Conservation (phyloP, 2,113 vertebrate species). For the Crotalus tigris region DNA sequence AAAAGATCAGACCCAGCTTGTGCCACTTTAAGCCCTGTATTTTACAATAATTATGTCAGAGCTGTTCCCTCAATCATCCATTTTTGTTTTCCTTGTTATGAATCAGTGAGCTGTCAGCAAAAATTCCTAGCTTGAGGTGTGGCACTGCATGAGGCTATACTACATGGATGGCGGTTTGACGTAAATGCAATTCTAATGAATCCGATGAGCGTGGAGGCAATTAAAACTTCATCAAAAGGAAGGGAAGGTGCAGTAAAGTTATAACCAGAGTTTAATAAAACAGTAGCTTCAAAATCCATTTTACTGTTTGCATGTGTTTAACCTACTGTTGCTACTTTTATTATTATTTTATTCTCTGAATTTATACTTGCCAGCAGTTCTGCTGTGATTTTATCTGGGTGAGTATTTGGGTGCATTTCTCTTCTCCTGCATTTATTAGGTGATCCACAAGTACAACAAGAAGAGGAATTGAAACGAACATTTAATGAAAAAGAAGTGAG, state of each 20-base stretch:
- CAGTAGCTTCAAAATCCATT: not conserved
- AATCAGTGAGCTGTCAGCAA: not conserved
- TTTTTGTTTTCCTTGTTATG: slow-evolving; percentile 1
- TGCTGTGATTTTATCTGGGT: not conserved
- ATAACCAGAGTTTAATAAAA: not conserved
- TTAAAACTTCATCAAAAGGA: not conserved
- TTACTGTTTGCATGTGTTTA: not conserved
- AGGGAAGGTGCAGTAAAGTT: not conserved
- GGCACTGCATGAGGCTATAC: not conserved
- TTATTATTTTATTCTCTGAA: not conserved
- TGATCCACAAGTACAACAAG: not conserved
- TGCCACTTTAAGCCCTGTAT: not conserved
- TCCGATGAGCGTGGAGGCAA: not conserved
- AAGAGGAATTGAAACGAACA: not conserved
- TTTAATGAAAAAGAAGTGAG: not conserved
- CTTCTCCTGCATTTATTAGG: not conserved
- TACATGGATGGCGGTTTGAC: not conserved
- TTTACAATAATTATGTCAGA: not conserved
- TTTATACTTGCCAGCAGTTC: not conserved
- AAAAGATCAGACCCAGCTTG: not conserved
- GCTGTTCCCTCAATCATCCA: not conserved
- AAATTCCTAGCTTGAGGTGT: not conserved
- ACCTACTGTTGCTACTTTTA: not conserved
- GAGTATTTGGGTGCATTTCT: not conserved
- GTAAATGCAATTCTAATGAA: not conserved